phyloP scores from a whole-genome alignment of 2,888 invertebrate genomes.

The Petrophora chlorosata region DNA sequence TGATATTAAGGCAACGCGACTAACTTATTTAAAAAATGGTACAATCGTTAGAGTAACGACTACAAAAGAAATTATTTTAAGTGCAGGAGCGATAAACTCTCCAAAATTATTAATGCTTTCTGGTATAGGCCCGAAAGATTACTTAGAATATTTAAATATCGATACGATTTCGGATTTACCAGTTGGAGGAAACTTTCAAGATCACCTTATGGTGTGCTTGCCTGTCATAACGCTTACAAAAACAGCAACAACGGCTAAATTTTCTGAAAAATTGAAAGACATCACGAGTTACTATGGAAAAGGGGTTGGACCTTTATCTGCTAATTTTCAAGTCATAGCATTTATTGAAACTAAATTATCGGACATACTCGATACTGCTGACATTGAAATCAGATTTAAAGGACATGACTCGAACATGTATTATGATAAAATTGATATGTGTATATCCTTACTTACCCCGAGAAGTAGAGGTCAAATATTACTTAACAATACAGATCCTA shows the following conservation, averaged over 20 bases:
- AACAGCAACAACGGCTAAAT: constrained; percentile 63
- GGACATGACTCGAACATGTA: constrained; percentile 79
- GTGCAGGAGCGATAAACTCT: constrained; percentile 74
- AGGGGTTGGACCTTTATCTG: constrained; percentile 71
- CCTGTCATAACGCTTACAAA: constrained; percentile 70
- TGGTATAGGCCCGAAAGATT: constrained; percentile 73
- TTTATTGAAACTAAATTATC: constrained; percentile 69
- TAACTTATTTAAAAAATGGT: constrained; percentile 73
- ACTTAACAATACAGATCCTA: constrained; percentile 66
- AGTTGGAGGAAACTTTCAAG: constrained; percentile 76
- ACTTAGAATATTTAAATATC: constrained; percentile 72
- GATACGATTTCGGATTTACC: constrained; percentile 64
- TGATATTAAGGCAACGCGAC: constrained; percentile 53
- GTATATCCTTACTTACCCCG: constrained; percentile 71
- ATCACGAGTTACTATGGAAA: constrained; percentile 71
- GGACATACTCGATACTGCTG: constrained; percentile 69
- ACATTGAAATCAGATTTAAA: constrained; percentile 73
- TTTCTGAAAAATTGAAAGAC: constrained; percentile 71
- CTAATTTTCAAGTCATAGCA: constrained; percentile 75
- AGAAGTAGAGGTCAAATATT: constrained; percentile 73
- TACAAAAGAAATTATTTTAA: constrained; percentile 68
- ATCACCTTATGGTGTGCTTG: constrained; percentile 73
- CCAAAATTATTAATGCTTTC: constrained; percentile 77
- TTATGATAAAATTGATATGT: constrained; percentile 73
- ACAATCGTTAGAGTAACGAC: constrained; percentile 59